Evolutionary conservation across 1,140 invertebrate genomes (phyloP).

Genomic region (Drosophila punjabiensis): DNA sequence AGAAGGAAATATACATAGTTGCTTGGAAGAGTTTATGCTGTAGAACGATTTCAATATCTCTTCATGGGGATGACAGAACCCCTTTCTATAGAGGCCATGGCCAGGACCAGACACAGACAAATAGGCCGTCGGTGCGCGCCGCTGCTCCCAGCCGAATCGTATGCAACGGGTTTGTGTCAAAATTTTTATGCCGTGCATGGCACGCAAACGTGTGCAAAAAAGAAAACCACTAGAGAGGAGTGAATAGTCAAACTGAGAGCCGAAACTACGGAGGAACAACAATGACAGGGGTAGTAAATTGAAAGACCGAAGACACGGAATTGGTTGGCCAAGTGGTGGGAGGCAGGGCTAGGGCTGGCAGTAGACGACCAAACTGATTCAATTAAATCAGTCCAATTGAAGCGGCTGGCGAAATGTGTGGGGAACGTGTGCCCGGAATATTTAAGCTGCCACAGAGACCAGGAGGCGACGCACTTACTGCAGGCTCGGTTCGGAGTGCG

Average conservation of each 20-base stretch:
- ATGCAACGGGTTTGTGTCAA: slow-evolving; percentile 80
- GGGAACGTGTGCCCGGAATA: slow-evolving; percentile 65
- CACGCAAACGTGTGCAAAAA: slow-evolving; percentile 76
- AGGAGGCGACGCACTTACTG: slow-evolving; percentile 38
- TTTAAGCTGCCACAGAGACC: slow-evolving; percentile 63
- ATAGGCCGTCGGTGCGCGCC: slow-evolving; percentile 6
- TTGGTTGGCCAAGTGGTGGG: slow-evolving; percentile 8
- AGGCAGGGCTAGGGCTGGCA: neutral
- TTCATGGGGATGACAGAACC: neutral
- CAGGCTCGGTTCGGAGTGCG: neutral
- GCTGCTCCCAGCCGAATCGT: slow-evolving; percentile 57
- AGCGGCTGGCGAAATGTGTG: slow-evolving; percentile 74
- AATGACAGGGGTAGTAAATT: slow-evolving; percentile 69
- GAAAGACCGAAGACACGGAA: slow-evolving; percentile 65
- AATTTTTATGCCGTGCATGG: slow-evolving; percentile 81
- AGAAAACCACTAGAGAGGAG: slow-evolving; percentile 47
- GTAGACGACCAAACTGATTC: slow-evolving; percentile 77
- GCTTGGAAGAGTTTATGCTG: slow-evolving; percentile 36
- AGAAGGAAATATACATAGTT: neutral
- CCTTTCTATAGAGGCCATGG: neutral
- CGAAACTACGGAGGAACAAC: slow-evolving; percentile 41
- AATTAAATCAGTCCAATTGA: slow-evolving; percentile 84
- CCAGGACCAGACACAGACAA: slow-evolving; percentile 22
- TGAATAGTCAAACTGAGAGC: slow-evolving; percentile 56
- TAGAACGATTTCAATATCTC: slow-evolving; percentile 60